phyloP scores from a whole-genome alignment of 1,140 invertebrate species.

The Muscidifurax raptorellus region DNA sequence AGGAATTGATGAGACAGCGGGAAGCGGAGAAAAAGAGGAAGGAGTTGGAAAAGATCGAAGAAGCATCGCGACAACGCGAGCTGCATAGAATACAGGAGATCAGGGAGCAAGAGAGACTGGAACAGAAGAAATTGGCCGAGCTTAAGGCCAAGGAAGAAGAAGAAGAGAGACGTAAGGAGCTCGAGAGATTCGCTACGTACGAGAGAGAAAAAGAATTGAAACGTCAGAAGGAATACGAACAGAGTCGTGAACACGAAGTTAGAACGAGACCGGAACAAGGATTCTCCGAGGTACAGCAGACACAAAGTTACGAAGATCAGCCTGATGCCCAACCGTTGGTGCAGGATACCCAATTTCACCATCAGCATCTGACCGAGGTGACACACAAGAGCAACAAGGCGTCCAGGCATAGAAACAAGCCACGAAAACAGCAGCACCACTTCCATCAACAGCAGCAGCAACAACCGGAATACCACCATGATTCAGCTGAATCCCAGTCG shows the following conservation, averaged over 20 bases:
- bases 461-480: conserved; percentile 66
- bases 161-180: conserved; percentile 57
- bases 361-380: conserved; percentile 58
- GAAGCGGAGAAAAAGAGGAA: conserved; percentile 69
- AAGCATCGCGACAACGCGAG: conserved; percentile 65
- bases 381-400: conserved; percentile 50
- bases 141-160: conserved; percentile 63
- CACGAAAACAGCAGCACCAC: conserved; percentile 49
- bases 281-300: background rate
- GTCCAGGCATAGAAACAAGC: conserved; percentile 52
- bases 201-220: conserved; percentile 48
- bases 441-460: conserved; percentile 66
- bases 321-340: conserved; percentile 58
- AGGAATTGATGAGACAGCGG: conserved; percentile 65
- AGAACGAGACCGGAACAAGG: conserved; percentile 38
- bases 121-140: conserved; percentile 60
- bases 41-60: conserved; percentile 66
- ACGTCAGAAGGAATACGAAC: background rate
- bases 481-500: conserved; percentile 55
- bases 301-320: conserved; percentile 50
- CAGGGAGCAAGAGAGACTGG: conserved; percentile 65
- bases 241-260: background rate
- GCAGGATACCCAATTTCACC: conserved; percentile 56
- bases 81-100: conserved; percentile 65
- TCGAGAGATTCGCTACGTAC: conserved; percentile 55